These are phyloP conservation scores for Epinephelus lanceolatus DNA, from an alignment of 2,113 vertebrate species.

Conservation along the genomic window DNA sequence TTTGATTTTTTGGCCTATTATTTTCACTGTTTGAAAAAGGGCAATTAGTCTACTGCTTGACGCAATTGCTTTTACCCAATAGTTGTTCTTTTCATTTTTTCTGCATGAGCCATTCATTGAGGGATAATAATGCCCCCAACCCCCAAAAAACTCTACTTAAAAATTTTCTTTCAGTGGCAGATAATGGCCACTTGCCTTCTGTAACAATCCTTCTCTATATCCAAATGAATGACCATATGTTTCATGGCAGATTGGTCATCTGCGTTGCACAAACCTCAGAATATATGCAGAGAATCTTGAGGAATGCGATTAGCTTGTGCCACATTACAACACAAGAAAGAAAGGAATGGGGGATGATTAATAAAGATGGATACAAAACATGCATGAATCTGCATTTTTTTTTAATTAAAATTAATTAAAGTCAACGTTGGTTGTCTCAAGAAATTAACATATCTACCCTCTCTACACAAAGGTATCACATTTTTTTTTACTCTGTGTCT, in stretches of 20 bases:
- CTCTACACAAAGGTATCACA: not conserved
- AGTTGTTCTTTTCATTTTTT: slow-evolving; percentile 34
- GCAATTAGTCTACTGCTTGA: slow-evolving; percentile 53
- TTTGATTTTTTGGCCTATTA: slow-evolving; percentile 38
- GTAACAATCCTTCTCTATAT: slow-evolving; percentile 12
- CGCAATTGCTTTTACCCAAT: slow-evolving; percentile 44
- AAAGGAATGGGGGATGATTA: not conserved
- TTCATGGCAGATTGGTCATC: slow-evolving; percentile 11
- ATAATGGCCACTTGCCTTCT: slow-evolving; percentile 17
- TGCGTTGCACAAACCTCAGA: not conserved
- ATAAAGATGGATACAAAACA: not conserved
- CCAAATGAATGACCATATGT: not conserved
- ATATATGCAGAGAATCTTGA: not conserved
- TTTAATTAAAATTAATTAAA: not conserved
- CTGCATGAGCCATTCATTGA: not conserved
- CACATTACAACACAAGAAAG: not conserved
- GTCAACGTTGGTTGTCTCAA: not conserved
- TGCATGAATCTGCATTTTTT: not conserved
- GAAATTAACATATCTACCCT: not conserved
- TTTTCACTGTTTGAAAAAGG: slow-evolving; percentile 45
- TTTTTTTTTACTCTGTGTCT: not conserved
- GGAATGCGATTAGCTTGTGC: slow-evolving; percentile 10
- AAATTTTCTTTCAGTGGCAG: slow-evolving; percentile 23
- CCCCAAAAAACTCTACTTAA: not conserved
- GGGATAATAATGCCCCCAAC: slow-evolving; percentile 8